These are phyloP conservation scores for Littorina saxatilis DNA, from an alignment of 1,140 invertebrate species.

Conservation along the genomic window DNA sequence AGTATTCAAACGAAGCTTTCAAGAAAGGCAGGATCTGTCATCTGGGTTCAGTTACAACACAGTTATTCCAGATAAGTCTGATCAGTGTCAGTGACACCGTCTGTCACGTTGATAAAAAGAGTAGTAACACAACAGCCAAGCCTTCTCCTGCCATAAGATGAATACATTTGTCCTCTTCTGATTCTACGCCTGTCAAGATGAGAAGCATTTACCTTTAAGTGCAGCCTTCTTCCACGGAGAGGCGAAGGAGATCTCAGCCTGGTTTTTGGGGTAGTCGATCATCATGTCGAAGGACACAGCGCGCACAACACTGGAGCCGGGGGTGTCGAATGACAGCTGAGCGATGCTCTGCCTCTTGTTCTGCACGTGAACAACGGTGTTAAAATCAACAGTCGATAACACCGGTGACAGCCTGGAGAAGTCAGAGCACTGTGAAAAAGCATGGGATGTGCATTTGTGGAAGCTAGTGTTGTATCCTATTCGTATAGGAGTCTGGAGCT, in stretches of 20 bases:
- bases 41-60: too few species aligned
- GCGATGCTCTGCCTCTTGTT: constrained; percentile 46
- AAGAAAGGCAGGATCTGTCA: too few species aligned
- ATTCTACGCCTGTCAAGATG: too few species aligned
- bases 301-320: constrained; percentile 75
- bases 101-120: too few species aligned
- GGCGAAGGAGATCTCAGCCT: constrained; percentile 65
- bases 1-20: too few species aligned
- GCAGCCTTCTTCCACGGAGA: constrained; percentile 74
- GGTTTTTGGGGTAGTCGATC: constrained; percentile 65
- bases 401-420: background rate
- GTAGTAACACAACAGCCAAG: too few species aligned
- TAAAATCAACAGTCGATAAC: too few species aligned
- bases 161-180: too few species aligned
- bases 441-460: background rate
- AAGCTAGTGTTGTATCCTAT: too few species aligned
- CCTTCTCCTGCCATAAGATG: too few species aligned
- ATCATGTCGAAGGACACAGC: constrained; percentile 71
- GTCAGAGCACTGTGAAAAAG: background rate
- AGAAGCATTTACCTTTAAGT: constrained; percentile 68
- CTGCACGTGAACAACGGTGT: constrained; percentile 36
- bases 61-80: too few species aligned
- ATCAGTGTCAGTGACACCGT: too few species aligned
- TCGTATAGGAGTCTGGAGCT: background rate
- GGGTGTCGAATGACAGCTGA: constrained; percentile 75